Evolutionary conservation across 2,797 vertebrate species (phyloP), one percentile per base, ranked within the genome.

Genomic region (Ambastaia sidthimunki): DNA sequence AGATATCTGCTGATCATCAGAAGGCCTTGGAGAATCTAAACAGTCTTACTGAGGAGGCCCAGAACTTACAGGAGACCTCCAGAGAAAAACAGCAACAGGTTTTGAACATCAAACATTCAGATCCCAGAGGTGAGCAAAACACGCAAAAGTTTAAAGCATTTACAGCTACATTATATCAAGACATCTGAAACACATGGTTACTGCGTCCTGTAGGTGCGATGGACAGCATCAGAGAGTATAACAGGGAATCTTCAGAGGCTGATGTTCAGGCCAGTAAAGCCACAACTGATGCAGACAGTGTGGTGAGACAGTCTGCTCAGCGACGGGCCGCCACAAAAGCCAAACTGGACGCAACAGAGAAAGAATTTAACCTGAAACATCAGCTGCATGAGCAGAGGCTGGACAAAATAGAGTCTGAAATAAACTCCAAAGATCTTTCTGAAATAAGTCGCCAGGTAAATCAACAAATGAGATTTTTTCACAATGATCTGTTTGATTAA

Each of bases 31-130:
- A 13, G 0, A 88, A 90, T 44, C 77, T 99, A 80, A 92, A 91
- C 0, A 0, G 3, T 0, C 89, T 99, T 77, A 94, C 88, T 11
- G 84, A 87, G 0, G 94, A 96, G 76, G 94, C 93, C 28, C 88
- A 92, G 31, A 91, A 80, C 74, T 87, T 98, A 1, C 92, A 96
- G 74, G 88, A 13, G 0, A 90, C 86, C 0, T 88, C 96, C 66
- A 91, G 91, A 70, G 94, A 95, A 37, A 93, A 98, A 76, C 93
- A 86, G 12, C 93, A 94, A 80, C 94, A 95, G 84, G 91, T 98
- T 59, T 91, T 95, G 82, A 91, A 94, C 57, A 93, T 95, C 85
- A 99, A 99, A 91, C 97, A 98, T 82, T 94, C 97, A 74, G 97
- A 99, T 91, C 88, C 97, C 83, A 90, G 93, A 16, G 98, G 98